phyloP scores from a whole-genome alignment of 2,113 vertebrate genomes.

The Phaetusa simplex region DNA sequence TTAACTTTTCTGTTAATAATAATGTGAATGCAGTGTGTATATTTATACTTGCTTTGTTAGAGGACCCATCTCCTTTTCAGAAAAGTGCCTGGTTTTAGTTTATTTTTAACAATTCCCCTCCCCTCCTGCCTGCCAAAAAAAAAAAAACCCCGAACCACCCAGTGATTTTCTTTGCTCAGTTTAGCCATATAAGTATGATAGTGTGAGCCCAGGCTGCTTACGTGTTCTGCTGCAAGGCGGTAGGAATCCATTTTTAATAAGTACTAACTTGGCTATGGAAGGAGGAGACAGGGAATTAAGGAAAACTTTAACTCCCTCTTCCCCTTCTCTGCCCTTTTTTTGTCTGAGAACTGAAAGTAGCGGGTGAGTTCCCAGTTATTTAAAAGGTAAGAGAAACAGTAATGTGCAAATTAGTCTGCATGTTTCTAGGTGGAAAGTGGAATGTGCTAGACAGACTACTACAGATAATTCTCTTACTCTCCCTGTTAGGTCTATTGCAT shows the following conservation, averaged over 20 bases:
- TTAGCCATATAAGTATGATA: neutral
- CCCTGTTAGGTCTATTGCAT: neutral
- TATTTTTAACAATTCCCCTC: neutral
- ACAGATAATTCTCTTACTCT: neutral
- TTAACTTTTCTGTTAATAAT: neutral
- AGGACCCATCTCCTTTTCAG: neutral
- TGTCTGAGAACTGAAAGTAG: neutral
- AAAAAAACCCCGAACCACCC: neutral
- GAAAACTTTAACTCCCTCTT: neutral
- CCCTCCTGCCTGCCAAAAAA: neutral
- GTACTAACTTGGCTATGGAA: neutral
- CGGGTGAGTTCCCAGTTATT: neutral
- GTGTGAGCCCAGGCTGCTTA: neutral
- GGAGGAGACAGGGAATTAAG: neutral
- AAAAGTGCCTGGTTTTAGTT: neutral
- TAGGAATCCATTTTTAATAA: neutral
- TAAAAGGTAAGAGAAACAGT: neutral
- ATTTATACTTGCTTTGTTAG: neutral
- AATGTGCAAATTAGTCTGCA: neutral
- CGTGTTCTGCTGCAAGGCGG: neutral
- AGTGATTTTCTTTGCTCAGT: neutral
- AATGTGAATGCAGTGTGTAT: neutral
- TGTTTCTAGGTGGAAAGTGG: neutral
- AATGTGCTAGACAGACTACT: neutral
- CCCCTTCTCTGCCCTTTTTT: neutral